phyloP scores from a whole-genome alignment of 2,797 vertebrate species.

The Oreochromis mossambicus region DNA sequence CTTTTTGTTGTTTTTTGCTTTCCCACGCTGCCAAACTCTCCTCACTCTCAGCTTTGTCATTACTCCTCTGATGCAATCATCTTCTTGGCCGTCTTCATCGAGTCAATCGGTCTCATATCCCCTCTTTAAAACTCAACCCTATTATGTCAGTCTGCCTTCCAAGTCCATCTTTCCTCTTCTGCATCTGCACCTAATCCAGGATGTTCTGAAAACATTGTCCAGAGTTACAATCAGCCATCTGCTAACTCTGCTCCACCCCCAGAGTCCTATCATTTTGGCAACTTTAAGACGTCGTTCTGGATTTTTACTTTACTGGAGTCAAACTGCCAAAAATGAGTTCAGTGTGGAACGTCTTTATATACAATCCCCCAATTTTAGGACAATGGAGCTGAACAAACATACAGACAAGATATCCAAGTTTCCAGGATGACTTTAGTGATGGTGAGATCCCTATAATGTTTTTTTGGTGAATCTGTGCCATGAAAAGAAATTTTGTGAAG shows the following conservation, averaged over 20 bases:
- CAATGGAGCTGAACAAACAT: neutral
- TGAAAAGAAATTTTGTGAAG: neutral
- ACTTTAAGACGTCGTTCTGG: neutral
- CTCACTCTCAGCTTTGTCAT: neutral
- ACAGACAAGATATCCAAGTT: neutral
- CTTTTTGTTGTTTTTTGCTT: neutral
- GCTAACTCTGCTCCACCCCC: neutral
- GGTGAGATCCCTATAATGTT: neutral
- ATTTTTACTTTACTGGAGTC: neutral
- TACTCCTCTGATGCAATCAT: neutral
- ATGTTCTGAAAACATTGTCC: neutral
- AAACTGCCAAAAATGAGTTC: neutral
- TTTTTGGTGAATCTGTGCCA: neutral
- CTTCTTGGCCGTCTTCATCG: neutral
- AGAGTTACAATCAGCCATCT: neutral
- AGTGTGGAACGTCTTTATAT: neutral
- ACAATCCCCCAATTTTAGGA: neutral
- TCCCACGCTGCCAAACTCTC: neutral
- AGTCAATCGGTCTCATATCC: neutral
- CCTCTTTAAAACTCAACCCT: neutral
- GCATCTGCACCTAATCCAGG: neutral
- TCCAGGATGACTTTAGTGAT: neutral
- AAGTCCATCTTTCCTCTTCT: neutral
- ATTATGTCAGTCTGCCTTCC: neutral
- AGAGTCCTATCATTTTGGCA: neutral